Conservation (phyloP, 2,113 vertebrate species). For the Varanus komodoensis region DNA sequence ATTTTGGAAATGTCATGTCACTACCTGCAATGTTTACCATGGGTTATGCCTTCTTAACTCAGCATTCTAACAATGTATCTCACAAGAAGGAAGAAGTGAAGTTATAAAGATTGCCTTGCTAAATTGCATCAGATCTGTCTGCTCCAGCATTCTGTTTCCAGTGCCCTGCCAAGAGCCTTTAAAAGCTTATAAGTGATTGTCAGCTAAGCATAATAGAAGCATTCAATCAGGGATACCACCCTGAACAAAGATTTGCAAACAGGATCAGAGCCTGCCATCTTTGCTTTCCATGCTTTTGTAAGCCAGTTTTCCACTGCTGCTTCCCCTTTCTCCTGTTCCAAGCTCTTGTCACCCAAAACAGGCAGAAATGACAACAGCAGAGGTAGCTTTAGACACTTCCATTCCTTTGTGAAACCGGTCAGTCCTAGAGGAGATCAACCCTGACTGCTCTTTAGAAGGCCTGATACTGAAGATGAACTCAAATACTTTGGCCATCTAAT, state of each 20-base stretch:
- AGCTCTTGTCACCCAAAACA: background rate
- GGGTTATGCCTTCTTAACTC: slow-evolving; percentile 47
- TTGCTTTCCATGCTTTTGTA: background rate
- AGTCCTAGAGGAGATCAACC: no score
- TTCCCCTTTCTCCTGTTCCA: background rate
- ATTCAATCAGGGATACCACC: background rate
- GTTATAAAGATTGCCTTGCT: background rate
- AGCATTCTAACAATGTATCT: slow-evolving; percentile 42
- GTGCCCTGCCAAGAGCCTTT: background rate
- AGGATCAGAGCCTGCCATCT: background rate
- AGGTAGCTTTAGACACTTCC: background rate
- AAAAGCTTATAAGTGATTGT: background rate
- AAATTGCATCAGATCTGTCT: background rate
- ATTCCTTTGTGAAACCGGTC: background rate
- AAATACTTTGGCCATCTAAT: no score
- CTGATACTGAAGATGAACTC: no score
- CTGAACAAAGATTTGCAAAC: background rate
- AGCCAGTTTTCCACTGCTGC: background rate
- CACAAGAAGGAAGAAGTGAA: background rate
- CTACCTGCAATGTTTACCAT: slow-evolving; percentile 58
- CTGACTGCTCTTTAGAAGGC: no score
- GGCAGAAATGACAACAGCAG: background rate
- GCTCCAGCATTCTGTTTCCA: background rate
- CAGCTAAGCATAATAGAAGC: background rate
- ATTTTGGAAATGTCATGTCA: slow-evolving; percentile 58